Base-by-base conservation (phyloP, 2,888 invertebrate genomes). In the Eupithecia abbreviata region DNA sequence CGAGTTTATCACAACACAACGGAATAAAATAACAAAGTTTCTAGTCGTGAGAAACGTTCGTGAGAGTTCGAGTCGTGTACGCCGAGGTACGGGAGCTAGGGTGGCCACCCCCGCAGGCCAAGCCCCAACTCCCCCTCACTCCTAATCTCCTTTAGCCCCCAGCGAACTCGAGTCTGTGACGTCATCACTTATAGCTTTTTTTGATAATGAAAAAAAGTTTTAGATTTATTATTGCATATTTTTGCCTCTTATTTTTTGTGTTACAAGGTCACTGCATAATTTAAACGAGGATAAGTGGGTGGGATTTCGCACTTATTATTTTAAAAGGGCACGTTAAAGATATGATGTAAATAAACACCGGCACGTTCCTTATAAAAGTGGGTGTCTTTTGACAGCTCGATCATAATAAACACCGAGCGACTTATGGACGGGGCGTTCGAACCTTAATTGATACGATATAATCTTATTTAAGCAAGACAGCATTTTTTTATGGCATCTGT, bases 111-210 rank as follows among this genome's bases (percentile, higher is more conserved):
- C 88, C 89, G 85, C 87, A 81, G 79, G 82, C 82, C 84, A 82
- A 84, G 81, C 84, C 83, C 85, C 87, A 84, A 86, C 82, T 73
- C 85, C 86, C 88, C 85, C 87, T 84, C 87, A 83, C 83, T 86
- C 91, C 93, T 93, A 93, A 93, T 93, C 92, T 90, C 91, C 91
- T 91, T 89, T 88, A 90, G 88, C 88, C 90, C 90, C 92, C 88
- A 82, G 81, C 86, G 84, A 88, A 87, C 85, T 88, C 85, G 84
- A 85, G 84, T 83, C 85, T 83, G 91, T 94, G 94, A 94, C 94
- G 94, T 95, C 94, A 94, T 92, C 86, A 89, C 91, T 92, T 90
- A 89, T 87, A 88, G 89, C 87, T 90, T 91, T 90, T 92, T 92
- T 91, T 90, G 81, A 89, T 91, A 91, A 90, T 90, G 90, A 92